Conservation (phyloP, 2,797 vertebrate species). For the Microctenopoma stevenorrisi region DNA sequence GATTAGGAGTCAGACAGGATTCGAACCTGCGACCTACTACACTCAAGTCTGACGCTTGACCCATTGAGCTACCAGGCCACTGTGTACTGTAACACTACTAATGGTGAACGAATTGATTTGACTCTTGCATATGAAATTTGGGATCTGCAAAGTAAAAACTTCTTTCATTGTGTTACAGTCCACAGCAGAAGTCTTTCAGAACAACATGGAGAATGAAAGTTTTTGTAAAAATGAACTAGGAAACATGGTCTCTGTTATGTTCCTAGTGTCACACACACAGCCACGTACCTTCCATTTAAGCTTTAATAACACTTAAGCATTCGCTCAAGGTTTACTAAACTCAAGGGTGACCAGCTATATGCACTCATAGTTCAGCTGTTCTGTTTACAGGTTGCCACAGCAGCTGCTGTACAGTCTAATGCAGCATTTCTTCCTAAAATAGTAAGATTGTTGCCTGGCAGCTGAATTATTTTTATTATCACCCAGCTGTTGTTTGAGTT, state of each 20-base stretch:
- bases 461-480: background rate
- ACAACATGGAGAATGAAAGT: constrained; percentile 15
- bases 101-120: constrained; percentile 4
- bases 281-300: constrained; percentile 29
- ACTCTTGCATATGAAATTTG: background rate
- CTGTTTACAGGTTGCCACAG: constrained; percentile 33
- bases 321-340: constrained; percentile 53
- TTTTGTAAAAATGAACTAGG: constrained; percentile 13
- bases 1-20: no score
- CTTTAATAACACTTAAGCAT: constrained; percentile 47
- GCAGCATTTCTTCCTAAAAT: background rate
- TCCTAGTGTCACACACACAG: constrained; percentile 32
- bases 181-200: constrained; percentile 22
- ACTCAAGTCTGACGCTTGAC: no score
- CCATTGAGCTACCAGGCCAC: no score
- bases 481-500: constrained; percentile 1
- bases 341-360: constrained; percentile 40
- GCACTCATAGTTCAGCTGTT: constrained; percentile 30
- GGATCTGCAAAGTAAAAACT: background rate
- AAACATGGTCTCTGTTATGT: constrained; percentile 41
- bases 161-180: background rate
- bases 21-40: no score
- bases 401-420: constrained; percentile 25
- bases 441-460: constrained; percentile 13
- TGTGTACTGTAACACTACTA: background rate